These are phyloP conservation scores for Meleagris gallopavo DNA, from an alignment of 2,113 vertebrate genomes.

Conservation along the genomic window DNA sequence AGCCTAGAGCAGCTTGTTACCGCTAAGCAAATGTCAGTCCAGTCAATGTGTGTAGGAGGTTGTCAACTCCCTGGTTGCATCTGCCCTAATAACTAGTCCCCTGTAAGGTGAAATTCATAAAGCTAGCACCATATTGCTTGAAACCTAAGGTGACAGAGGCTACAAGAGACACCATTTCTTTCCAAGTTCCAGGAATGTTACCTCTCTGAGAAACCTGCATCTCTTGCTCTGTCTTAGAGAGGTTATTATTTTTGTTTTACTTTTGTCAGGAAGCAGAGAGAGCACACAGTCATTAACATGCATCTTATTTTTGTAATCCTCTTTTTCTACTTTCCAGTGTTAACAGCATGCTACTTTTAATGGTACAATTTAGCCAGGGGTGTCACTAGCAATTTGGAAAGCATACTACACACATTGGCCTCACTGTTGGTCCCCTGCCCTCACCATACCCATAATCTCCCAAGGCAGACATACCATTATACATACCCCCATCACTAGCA, in stretches of 20 bases:
- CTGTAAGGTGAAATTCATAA: conserved; percentile 62
- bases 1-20: conserved; percentile 84
- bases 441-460: conserved; percentile 42
- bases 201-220: neutral
- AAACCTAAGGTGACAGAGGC: conserved; percentile 40
- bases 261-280: neutral
- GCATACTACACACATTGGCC: conserved; percentile 16
- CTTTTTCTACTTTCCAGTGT: neutral
- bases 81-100: conserved; percentile 67
- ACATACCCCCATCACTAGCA: conserved; percentile 46
- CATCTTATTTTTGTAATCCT: neutral
- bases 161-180: neutral
- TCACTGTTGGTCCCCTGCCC: conserved; percentile 57
- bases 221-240: neutral
- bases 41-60: conserved; percentile 70
- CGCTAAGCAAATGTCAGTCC: conserved; percentile 85
- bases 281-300: neutral
- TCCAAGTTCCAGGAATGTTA: conserved; percentile 10
- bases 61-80: conserved; percentile 79
- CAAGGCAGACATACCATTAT: conserved; percentile 52
- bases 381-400: conserved; percentile 47
- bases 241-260: neutral
- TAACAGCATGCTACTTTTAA: conserved; percentile 31
- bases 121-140: neutral
- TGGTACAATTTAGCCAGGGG: conserved; percentile 20